Evolutionary conservation across 2,797 vertebrate species (phyloP).

Genomic region (Sylvia borin): DNA sequence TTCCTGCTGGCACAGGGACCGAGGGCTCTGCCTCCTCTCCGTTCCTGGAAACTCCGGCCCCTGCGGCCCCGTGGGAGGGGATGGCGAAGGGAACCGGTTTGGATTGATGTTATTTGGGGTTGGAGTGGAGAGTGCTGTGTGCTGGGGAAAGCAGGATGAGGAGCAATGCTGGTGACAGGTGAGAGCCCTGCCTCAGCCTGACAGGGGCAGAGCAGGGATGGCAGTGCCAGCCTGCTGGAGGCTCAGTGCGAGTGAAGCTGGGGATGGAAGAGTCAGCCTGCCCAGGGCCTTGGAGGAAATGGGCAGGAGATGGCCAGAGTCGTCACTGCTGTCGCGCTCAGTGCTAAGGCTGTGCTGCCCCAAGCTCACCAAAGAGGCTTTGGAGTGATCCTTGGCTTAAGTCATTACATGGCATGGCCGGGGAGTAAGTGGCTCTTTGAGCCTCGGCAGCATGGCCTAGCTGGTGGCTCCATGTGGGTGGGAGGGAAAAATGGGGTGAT

Average conservation of each 20-base stretch:
- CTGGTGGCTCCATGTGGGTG: background rate
- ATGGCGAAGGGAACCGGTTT: background rate
- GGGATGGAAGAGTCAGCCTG: background rate
- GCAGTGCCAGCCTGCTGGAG: background rate
- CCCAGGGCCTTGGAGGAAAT: background rate
- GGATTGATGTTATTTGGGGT: background rate
- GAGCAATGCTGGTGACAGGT: background rate
- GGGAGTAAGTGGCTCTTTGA: background rate
- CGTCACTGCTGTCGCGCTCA: accelerated
- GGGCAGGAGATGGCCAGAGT: background rate
- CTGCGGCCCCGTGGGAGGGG: accelerated
- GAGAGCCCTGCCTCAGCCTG: background rate
- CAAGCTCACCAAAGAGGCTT: background rate
- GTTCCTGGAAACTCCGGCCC: background rate
- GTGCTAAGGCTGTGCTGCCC: accelerated
- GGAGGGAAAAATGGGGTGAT: background rate
- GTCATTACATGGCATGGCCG: background rate
- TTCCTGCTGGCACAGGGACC: background rate
- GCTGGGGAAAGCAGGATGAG: accelerated
- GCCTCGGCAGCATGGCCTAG: accelerated
- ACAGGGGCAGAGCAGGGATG: background rate
- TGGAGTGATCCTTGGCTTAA: constrained; percentile 11
- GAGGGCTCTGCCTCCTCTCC: accelerated
- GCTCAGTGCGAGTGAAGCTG: background rate
- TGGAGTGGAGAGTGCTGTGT: accelerated